These are phyloP conservation scores for Acholoe squamosa DNA, from an alignment of 2,888 invertebrate species.

Conservation along the genomic window DNA sequence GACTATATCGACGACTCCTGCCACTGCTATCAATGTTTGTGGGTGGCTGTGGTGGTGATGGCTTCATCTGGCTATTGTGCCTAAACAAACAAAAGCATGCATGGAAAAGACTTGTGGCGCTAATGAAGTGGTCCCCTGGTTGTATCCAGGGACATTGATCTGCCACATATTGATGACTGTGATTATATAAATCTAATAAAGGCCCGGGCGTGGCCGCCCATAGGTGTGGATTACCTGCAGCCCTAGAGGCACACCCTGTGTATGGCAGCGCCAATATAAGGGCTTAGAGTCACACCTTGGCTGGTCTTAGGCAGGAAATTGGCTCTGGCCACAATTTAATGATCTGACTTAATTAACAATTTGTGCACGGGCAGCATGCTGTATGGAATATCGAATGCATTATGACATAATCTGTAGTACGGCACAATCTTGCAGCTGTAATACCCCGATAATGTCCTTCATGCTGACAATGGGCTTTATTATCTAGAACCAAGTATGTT, in stretches of 20 bases:
- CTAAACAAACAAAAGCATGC: background rate
- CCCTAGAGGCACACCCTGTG: background rate
- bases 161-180: background rate
- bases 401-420: no score
- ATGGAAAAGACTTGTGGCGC: background rate
- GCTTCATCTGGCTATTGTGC: background rate
- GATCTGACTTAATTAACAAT: background rate
- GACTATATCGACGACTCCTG: conserved; percentile 5
- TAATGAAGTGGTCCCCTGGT: background rate
- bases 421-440: no score
- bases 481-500: no score
- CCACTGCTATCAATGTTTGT: background rate
- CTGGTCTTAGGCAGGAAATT: background rate
- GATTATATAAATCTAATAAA: conserved; percentile 21
- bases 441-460: no score
- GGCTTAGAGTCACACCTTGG: background rate
- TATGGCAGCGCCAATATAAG: background rate
- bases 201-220: background rate
- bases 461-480: no score
- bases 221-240: background rate
- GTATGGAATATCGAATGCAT: no score
- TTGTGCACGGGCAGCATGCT: background rate
- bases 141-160: conserved; percentile 17
- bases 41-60: background rate
- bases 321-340: conserved; percentile 10